Evolutionary conservation across 2,888 invertebrate species (phyloP).

Genomic region (Elmis aenea): DNA sequence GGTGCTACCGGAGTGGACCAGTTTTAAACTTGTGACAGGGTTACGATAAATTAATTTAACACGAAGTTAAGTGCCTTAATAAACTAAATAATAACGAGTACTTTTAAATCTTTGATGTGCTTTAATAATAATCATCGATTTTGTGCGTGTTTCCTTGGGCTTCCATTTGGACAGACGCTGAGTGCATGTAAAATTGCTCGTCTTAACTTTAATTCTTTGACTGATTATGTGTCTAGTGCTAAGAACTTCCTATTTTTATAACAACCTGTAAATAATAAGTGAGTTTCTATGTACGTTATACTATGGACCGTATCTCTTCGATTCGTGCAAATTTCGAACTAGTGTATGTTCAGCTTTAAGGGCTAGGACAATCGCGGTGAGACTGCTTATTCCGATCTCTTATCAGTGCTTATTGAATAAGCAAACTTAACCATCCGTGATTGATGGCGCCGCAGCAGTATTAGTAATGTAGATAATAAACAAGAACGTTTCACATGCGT

Average conservation of each 20-base stretch:
- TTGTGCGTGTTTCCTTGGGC: constrained; percentile 17
- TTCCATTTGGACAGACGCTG: constrained; percentile 15
- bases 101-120: constrained; percentile 9
- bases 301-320: too few species aligned
- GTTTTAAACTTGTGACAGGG: constrained; percentile 24
- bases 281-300: too few species aligned
- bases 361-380: constrained; percentile 15
- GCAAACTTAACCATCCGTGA: constrained; percentile 26
- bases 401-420: constrained; percentile 19
- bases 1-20: constrained; percentile 25
- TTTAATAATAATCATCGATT: constrained; percentile 11
- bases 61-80: too few species aligned
- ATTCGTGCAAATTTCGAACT: too few species aligned
- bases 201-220: constrained; percentile 4
- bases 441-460: constrained; percentile 33
- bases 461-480: constrained; percentile 32
- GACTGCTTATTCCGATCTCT: constrained; percentile 10
- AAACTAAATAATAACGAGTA: not conserved
- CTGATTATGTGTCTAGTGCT: constrained; percentile 11
- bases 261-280: too few species aligned
- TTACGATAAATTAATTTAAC: constrained; percentile 18
- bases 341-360: constrained; percentile 4
- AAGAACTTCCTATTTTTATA: constrained; percentile 20
- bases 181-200: constrained; percentile 2
- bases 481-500: constrained; percentile 24